Base-by-base conservation (phyloP, 2,113 vertebrate species). In the Urocitellus parryii region DNA sequence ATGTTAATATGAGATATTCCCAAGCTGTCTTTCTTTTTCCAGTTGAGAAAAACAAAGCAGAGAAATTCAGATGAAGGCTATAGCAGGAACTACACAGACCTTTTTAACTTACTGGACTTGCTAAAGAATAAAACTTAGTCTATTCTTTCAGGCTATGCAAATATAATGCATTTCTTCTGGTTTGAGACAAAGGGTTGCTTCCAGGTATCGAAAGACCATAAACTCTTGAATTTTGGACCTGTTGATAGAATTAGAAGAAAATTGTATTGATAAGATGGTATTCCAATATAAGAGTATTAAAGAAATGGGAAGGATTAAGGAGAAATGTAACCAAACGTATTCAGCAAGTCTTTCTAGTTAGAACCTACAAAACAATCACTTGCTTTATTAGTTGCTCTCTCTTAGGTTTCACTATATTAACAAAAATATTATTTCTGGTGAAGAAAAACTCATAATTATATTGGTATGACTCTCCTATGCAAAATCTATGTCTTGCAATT, bases 61-160 rank as follows among this genome's bases (percentile, higher is more conserved):
- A 37, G 45, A 87, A 39, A n/a, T 3, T 74, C 67, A 76, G 53
- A 65, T 48, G 65, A 81, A 56, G 53, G 81, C 11, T 67, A 2
- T n/a, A 56, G 51, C 34, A 10, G 63, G 4, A 56, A 83, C 18
- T 56, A 20, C 25, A 63, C 24, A 58, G 18, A 53, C 11, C 12
- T 85, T 94, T 83, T 27, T 85, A 85, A 67, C 18, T 90, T 58
- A 48, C 27, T 90, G 34, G 58, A 76, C 37, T 86, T 81, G 22
- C 27, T 56, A 29, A 90, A 70, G 61, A 90, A 4, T 4, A 39
- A 90, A 70, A 90, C 20, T 32, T 25, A 76, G 58, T 63, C n/a
- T 20, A 70, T 80, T 93, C 90, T 61, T 90, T 85, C 76, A 90
- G 29, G 2, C 12, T 86, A 70, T 53, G n/a, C 12, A 78, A 7